These are phyloP conservation scores for Tortrix viridana DNA, from an alignment of 2,888 invertebrate species.

Conservation along the genomic window DNA sequence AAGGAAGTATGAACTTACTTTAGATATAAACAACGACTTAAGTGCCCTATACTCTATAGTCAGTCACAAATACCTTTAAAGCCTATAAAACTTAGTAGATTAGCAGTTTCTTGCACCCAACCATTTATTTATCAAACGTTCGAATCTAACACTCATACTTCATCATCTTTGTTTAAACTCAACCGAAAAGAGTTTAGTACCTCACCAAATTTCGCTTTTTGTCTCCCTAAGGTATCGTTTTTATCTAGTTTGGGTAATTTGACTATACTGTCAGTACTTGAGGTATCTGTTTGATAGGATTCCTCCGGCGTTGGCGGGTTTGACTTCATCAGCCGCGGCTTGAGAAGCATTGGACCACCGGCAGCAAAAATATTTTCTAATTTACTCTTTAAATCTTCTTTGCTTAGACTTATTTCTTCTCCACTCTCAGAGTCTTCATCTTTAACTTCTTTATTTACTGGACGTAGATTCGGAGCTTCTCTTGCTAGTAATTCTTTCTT, in stretches of 20 bases:
- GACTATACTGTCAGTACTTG: constrained; percentile 66
- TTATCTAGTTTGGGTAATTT: constrained; percentile 71
- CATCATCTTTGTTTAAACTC: constrained; percentile 70
- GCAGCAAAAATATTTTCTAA: constrained; percentile 70
- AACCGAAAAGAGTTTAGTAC: constrained; percentile 75
- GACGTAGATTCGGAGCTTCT: constrained; percentile 59
- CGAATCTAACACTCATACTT: constrained; percentile 49
- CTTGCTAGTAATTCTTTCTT: constrained; percentile 67
- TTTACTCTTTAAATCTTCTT: constrained; percentile 72
- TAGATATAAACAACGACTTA: too few relatives aligned
- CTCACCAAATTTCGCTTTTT: constrained; percentile 71
- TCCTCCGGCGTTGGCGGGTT: constrained; percentile 73
- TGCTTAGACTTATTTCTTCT: constrained; percentile 62
- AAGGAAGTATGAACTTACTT: too few relatives aligned
- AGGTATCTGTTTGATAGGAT: constrained; percentile 61
- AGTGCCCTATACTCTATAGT: too few relatives aligned
- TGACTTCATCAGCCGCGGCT: constrained; percentile 67
- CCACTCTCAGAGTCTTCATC: constrained; percentile 49
- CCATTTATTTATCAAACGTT: too few relatives aligned
- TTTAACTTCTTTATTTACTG: constrained; percentile 52
- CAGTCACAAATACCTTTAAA: too few relatives aligned
- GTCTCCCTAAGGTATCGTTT: constrained; percentile 76
- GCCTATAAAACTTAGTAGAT: too few relatives aligned
- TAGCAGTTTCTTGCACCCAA: too few relatives aligned
- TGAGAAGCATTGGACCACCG: constrained; percentile 64